Base-by-base conservation (phyloP, 2,113 vertebrate genomes). In the Mesoclemmys tuberculata region DNA sequence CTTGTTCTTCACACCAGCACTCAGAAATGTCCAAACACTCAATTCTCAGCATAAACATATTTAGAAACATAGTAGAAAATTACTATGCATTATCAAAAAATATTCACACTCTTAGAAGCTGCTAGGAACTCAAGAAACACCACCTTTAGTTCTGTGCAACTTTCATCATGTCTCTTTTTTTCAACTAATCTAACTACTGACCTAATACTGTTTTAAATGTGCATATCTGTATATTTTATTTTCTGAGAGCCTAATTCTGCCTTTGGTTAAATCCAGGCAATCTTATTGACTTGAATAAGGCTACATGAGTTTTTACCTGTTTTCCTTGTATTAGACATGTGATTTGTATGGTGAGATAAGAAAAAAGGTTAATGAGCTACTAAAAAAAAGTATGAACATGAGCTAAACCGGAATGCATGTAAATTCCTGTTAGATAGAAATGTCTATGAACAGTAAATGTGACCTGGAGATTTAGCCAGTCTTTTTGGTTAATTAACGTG, bases 21-120 rank as follows among this genome's bases (percentile, higher is more conserved):
- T 90, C 22, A 94, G 77, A 94, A 87, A 83, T 75, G 58, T 89
- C 95, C 80, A 96, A 96, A 96, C 81, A 94, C 29, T 83, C 46
- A 90, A 13, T 26, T 88, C 86, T 44, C 26, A 90, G 88, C 58
- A 81, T 81, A 93, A 97, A 93, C 88, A 88, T 84, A 64, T 48
- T 46, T 16, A 83, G 68, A 91, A 94, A 87, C 46, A 83, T 26
- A 91, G 84, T 93, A 91, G 93, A 87, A 80, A 87, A 14, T 52
- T 16, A 64, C 41, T 78, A 8, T 55, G 12, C 48, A 91, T 68
- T n/a, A 85, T 22, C 82, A 85, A 90, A 55, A 90, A 90, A 94
- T 48, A 61, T 88, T 97, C 84, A 85, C 8, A 0, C 82, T 90
- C 94, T 31, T 80, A 83, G 91, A 96, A 93, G 31, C 94, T 94